Base-by-base conservation (phyloP, 2,797 vertebrate species). In the Pseudocheirus occidentalis region DNA sequence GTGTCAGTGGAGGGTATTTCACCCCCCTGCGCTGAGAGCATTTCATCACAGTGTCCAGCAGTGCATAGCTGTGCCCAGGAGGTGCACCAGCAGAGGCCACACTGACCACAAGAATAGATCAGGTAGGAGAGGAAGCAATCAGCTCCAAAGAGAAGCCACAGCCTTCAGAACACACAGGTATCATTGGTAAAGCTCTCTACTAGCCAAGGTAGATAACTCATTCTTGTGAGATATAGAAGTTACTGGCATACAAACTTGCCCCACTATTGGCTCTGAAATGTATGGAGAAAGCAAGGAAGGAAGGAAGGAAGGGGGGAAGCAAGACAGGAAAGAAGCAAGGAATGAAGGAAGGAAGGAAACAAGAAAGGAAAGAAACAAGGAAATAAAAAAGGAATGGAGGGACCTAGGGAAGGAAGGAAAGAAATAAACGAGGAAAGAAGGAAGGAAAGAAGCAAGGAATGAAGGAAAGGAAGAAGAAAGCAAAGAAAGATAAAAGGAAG, bases 401-500 rank as follows among this genome's bases (percentile, higher is more conserved):
- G 13, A n/a, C 28, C 11, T 7, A 59, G n/a, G 62, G 14, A 66
- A 66, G 14, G 5, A 66, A n/a, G 7, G 62, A 27, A 10, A 5
- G 13, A 34, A 6, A 14, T 0, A n/a, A 5, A 2, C 0, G 40
- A 21, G 28, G 4, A n/a, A 73, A 2, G 16, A 40, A 73, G 5
- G 0, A 40, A 40, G 16, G 14, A 73, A n/a, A 10, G 2, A 59
- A 59, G 12, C 1, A 40, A 21, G 16, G 14, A 73, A 73, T 4
- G 14, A n/a, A 24, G 31, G 31, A 66, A 66, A 1, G 34, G 6
- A 31, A 11, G 14, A 62, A 62, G 31, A 2, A 62, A 62, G 59
- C 3, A 14, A 34, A 4, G 58, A 59, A 59, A 1, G 10, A 31
- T 13, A 12, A 4, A 4, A 59, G 29, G 34, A 66, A 66, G 62